Base-by-base conservation (phyloP, 2,888 invertebrate genomes). In the Gastrophysa polygoni region DNA sequence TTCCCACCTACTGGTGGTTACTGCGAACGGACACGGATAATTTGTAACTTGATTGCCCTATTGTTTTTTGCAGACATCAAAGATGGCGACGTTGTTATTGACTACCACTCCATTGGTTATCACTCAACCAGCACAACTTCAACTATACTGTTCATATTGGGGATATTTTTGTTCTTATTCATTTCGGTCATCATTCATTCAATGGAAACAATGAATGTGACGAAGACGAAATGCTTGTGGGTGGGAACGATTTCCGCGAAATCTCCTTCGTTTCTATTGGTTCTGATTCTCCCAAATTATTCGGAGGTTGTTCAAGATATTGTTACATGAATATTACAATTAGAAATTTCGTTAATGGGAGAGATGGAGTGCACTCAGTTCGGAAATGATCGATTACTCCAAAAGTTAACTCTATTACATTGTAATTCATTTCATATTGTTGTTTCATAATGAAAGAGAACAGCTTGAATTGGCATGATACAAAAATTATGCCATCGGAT, bases 1-100 rank as follows among this genome's bases (percentile, higher is more conserved):
- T 75, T 75, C 74, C 71, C 75, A 76, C 75, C 75, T 75, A 74
- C 72, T 72, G 72, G 70, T 72, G 73, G 73, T 63, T 67, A 73
- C 72, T 68, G 67, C 63, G 68, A 67, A 68, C 70, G 68, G 74
- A 73, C 73, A 75, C 75, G 74, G 71, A 70, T 76, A 73, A 75
- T 76, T 75, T 76, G 72, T 74, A 71, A 69, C 57, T 62, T 64
- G 68, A 75, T 73, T 70, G 71, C 67, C 61, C 70, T 69, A 70
- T 75, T 74, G 73, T 75, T 74, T 73, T 75, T 76, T 75, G 60
- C 70, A 18, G 60, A 71, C 66, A 73, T 73, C 72, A 73, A 76
- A 76, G 70, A 74, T 76, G 74, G 76, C 75, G 74, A 71, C 69
- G 70, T 70, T 62, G 63, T 69, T 66, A 67, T 70, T 71, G 68